Conservation (phyloP, 2,113 vertebrate genomes). For the Ceratotherium simum region DNA sequence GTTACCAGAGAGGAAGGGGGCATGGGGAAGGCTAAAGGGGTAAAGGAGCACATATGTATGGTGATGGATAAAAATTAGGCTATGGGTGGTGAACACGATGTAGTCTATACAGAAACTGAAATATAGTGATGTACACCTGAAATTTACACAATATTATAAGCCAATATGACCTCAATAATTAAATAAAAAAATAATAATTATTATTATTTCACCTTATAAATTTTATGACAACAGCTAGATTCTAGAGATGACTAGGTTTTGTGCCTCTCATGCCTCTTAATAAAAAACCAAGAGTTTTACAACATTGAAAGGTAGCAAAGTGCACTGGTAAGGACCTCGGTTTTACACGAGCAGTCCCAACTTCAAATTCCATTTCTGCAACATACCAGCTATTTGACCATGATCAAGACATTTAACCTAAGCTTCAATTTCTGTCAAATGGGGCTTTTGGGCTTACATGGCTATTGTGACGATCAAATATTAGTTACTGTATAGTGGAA, state of each 20-base stretch:
- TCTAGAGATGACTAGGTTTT: not conserved
- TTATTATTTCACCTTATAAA: not conserved
- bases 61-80: no score
- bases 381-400: not conserved
- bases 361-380: not conserved
- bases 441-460: not conserved
- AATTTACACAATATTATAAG: no score
- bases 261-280: not conserved
- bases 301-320: not conserved
- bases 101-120: no score
- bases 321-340: not conserved
- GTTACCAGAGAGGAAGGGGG: no score
- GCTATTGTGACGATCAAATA: not conserved
- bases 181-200: no score
- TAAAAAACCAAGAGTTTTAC: not conserved
- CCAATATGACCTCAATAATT: no score
- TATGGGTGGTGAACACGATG: no score
- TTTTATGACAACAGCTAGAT: not conserved
- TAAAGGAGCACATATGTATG: no score
- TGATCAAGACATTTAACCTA: not conserved
- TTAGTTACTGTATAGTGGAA: not conserved
- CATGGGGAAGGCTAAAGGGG: no score
- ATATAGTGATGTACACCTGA: no score
- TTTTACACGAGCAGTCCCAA: constrained; percentile 24
- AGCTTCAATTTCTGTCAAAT: not conserved